Conservation (phyloP, 2,888 invertebrate genomes). For the Lasioglossum pauxillum region DNA sequence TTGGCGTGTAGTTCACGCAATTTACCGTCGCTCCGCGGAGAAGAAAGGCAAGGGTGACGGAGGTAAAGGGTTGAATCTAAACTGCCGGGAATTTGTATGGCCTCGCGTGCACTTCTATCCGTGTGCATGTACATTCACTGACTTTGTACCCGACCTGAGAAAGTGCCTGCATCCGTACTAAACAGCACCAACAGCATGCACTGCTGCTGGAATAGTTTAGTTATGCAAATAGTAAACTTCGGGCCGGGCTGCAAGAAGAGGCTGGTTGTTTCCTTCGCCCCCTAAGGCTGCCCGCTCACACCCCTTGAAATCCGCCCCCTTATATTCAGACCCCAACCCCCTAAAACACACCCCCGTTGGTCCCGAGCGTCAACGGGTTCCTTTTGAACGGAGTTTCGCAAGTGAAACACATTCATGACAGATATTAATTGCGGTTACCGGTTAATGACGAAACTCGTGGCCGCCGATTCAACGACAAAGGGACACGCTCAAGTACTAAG, state of each 20-base stretch:
- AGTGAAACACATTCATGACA: conserved; percentile 35
- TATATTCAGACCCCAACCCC: background rate
- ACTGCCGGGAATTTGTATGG: conserved; percentile 49
- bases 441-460: conserved; percentile 34
- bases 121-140: conserved; percentile 33
- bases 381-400: conserved; percentile 40
- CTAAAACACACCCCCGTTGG: background rate
- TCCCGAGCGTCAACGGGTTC: conserved; percentile 23
- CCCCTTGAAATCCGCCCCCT: background rate
- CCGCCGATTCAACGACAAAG: conserved; percentile 17
- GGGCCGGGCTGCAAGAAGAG: conserved; percentile 45
- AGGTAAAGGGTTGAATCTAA: conserved; percentile 46
- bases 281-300: conserved; percentile 24
- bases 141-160: conserved; percentile 53
- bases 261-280: conserved; percentile 51
- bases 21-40: conserved; percentile 48
- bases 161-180: conserved; percentile 60
- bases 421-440: conserved; percentile 50
- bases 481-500: background rate
- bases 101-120: conserved; percentile 44
- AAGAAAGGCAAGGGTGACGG: conserved; percentile 21
- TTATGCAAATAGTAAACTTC: conserved; percentile 72
- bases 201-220: conserved; percentile 64
- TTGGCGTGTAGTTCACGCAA: conserved; percentile 58
- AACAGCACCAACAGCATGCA: conserved; percentile 59